A percentile compares a stretch with the other conserved stretches of the same genome.
phyloP scores from a whole-genome alignment of 2,113 vertebrate species.

The Burhinus oedicnemus region DNA sequence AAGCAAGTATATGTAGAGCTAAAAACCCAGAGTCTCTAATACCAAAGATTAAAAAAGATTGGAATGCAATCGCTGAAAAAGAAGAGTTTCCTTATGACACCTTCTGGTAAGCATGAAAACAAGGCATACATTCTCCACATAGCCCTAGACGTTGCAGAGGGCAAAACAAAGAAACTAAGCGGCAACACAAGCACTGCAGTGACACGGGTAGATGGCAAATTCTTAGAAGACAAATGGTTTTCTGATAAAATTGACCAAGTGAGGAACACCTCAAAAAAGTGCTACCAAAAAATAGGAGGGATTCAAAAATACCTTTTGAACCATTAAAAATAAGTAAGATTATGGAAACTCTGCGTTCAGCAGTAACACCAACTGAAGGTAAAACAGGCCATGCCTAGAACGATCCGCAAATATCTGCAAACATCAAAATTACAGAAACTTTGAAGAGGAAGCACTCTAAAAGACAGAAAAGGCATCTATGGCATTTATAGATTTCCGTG shows the following conservation, averaged over 20 bases:
- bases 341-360: neutral
- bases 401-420: neutral
- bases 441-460: neutral
- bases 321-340: neutral
- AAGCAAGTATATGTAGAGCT: neutral
- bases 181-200: neutral
- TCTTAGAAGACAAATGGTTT: neutral
- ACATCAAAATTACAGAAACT: neutral
- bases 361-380: neutral
- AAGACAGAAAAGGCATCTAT: neutral
- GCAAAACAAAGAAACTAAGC: neutral
- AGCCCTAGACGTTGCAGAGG: neutral
- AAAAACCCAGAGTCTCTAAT: neutral
- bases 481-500: neutral
- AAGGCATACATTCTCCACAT: neutral
- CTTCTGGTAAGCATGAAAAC: neutral
- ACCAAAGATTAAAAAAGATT: neutral
- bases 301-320: neutral
- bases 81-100: neutral
- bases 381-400: neutral
- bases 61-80: neutral
- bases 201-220: neutral
- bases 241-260: neutral
- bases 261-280: neutral
- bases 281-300: neutral